A percentile compares a stretch with the other conserved stretches of the same genome.
phyloP scores from a whole-genome alignment of 1,140 invertebrate species.

The Drosophila pectinifera region DNA sequence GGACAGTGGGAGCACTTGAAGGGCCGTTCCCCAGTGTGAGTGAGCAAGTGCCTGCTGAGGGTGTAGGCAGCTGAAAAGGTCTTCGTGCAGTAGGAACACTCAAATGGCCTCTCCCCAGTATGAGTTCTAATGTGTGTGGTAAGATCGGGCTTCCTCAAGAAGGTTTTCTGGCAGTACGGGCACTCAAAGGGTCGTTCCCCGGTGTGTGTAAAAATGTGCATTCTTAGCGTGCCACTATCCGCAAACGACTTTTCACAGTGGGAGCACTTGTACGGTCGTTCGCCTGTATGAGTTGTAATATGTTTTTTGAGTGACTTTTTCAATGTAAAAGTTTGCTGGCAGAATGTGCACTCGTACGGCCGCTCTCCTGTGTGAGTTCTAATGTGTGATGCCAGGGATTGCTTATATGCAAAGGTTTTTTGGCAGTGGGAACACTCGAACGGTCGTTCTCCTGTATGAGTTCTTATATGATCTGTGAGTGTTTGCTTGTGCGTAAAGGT shows the following conservation, averaged over 20 bases:
- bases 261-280: constrained; percentile 2
- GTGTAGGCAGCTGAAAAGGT: too few relatives aligned
- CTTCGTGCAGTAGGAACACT: too few relatives aligned
- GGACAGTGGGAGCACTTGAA: constrained; percentile 5
- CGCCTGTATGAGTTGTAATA: neutral
- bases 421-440: too few relatives aligned
- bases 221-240: neutral
- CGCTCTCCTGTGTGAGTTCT: neutral
- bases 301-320: neutral
- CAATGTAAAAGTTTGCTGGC: too few relatives aligned
- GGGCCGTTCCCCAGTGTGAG: neutral
- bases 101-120: too few relatives aligned
- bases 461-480: too few relatives aligned
- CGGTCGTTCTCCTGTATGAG: too few relatives aligned
- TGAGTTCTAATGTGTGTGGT: too few relatives aligned
- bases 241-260: neutral
- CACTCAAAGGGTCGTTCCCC: neutral
- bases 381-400: too few relatives aligned
- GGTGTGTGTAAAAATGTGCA: neutral
- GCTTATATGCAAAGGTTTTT: too few relatives aligned
- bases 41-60: neutral
- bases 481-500: too few relatives aligned
- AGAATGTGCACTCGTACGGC: neutral
- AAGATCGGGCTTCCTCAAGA: too few relatives aligned
- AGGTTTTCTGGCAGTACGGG: neutral